Evolutionary conservation across 2,113 vertebrate genomes (phyloP), one percentile per base, ranked within the genome.

Genomic region (Danio rerio): DNA sequence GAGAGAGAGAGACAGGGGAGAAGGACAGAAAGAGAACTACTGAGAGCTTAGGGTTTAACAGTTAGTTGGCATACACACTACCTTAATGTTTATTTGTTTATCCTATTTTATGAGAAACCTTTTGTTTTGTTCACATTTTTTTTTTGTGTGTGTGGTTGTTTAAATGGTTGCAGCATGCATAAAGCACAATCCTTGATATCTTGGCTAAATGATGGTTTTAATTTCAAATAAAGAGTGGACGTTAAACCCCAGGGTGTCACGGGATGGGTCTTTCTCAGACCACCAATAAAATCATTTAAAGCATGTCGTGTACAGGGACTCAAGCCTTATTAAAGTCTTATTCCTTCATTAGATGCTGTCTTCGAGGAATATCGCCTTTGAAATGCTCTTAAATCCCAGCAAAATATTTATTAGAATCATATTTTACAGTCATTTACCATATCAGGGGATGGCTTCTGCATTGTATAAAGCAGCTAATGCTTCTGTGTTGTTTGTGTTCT

Each of bases 301-400:
- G 31, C 50, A 7, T 69, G 62, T 58, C 72, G 45, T 62, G 43
- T 52, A 21, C 13, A 43, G 72, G 56, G 79, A 77, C 7, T 18
- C 18, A 8, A 49, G 56, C 6, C 16, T 43, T 75, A 62, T 75
- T 59, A 42, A 53, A 73, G 9, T 71, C 7, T 9, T 52, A 16
- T 47, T 52, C 20, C 18, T 59, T 81, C 65, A 85, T 81, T 76
- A 85, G 16, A 77, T 55, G 18, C 50, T 53, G 9, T 16, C 79
- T 78, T 73, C 49, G 12, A 55, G 47, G 21, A 62, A 58, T 53
- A 43, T 15, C 77, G 18, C 53, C 52, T 58, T 74, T 62, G n/a
- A 82, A 71, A 78, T 72, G 5, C 70, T 73, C 7, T 42, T 7
- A 50, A 71, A 42, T 18, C 31, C 52, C 52, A 55, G 5, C 61